Evolutionary conservation across 2,797 vertebrate genomes (phyloP).

Genomic region (Paguma larvata): DNA sequence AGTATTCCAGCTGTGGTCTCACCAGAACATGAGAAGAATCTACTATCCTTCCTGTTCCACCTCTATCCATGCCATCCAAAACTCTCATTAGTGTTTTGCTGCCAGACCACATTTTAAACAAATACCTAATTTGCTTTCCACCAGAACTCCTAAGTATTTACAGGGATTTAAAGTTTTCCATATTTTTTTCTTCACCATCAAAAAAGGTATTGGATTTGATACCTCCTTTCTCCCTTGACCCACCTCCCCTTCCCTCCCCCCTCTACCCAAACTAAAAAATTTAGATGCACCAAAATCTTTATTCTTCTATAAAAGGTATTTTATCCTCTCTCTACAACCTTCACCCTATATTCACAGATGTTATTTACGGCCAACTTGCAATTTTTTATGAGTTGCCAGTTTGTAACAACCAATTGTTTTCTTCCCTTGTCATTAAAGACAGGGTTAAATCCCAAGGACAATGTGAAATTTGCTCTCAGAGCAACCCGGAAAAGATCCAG

Average conservation of each 20-base stretch:
- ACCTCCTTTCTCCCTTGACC: constrained; percentile 47
- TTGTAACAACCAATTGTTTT: neutral
- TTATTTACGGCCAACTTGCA: constrained; percentile 12
- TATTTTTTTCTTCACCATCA: neutral
- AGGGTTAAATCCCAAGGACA: constrained; percentile 56
- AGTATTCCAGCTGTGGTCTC: constrained; percentile 70
- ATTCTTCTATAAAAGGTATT: constrained; percentile 50
- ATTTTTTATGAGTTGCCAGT: constrained; percentile 49
- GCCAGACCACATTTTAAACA: constrained; percentile 71
- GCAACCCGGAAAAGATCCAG: constrained; percentile 42
- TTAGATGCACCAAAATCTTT: constrained; percentile 50
- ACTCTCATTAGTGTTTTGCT: constrained; percentile 50
- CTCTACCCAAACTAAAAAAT: constrained; percentile 39
- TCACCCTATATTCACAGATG: neutral
- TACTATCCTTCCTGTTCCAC: constrained; percentile 47
- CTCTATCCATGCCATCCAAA: constrained; percentile 57
- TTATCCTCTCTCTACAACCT: constrained; percentile 27
- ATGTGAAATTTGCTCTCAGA: constrained; percentile 58
- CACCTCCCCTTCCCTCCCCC: neutral
- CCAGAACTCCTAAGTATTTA: constrained; percentile 35
- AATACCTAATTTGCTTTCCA: constrained; percentile 58
- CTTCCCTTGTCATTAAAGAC: constrained; percentile 33
- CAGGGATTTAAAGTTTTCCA: constrained; percentile 47
- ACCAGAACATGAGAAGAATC: constrained; percentile 54
- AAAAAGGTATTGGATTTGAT: constrained; percentile 15